These are phyloP conservation scores for Epinotia brunnichana DNA, from an alignment of 2,888 invertebrate genomes.

Conservation along the genomic window DNA sequence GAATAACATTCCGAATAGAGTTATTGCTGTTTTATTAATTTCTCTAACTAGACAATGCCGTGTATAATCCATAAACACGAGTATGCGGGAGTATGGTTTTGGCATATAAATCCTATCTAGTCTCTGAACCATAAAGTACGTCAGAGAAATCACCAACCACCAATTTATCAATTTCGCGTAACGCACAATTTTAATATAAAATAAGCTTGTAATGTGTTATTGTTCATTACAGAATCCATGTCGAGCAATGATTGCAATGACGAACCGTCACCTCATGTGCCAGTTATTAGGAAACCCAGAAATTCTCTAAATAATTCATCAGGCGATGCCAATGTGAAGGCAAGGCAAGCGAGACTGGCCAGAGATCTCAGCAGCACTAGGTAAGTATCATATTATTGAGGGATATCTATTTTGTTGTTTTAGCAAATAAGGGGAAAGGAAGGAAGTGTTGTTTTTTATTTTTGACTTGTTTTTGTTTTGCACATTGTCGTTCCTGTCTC, in stretches of 20 bases:
- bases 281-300: slow-evolving; percentile 72
- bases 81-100: too few relatives aligned
- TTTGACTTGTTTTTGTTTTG: slow-evolving; percentile 45
- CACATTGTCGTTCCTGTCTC: slow-evolving; percentile 72
- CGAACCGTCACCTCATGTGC: slow-evolving; percentile 72
- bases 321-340: slow-evolving; percentile 74
- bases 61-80: too few relatives aligned
- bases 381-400: slow-evolving; percentile 52
- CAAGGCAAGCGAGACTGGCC: slow-evolving; percentile 78
- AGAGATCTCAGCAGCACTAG: slow-evolving; percentile 76
- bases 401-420: slow-evolving; percentile 18
- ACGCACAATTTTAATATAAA: too few relatives aligned
- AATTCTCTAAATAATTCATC: slow-evolving; percentile 65
- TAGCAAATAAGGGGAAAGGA: slow-evolving; percentile 83
- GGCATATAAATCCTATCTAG: too few relatives aligned
- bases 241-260: slow-evolving; percentile 78
- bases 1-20: too few relatives aligned
- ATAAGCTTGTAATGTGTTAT: too few relatives aligned
- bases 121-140: too few relatives aligned
- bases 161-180: too few relatives aligned
- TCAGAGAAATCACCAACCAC: too few relatives aligned
- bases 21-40: too few relatives aligned
- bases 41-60: too few relatives aligned
- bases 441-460: slow-evolving; percentile 67
- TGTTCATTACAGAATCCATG: slow-evolving; percentile 66